phyloP scores from a whole-genome alignment of 2,888 invertebrate genomes.

The Melanostoma mellinum region DNA sequence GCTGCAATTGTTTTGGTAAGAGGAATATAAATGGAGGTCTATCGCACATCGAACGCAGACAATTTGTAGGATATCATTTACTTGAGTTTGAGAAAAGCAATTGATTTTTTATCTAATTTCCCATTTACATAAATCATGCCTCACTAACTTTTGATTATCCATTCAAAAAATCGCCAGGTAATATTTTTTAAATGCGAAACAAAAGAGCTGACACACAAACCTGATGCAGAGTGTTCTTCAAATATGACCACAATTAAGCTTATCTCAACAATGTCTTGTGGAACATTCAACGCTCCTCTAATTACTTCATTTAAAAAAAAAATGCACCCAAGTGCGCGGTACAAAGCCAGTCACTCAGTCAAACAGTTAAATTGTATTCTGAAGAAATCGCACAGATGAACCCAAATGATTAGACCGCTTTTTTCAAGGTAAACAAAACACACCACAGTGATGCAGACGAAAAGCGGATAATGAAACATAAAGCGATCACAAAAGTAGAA shows the following conservation, averaged over 20 bases:
- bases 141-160: too few species aligned
- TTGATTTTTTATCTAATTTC: too few species aligned
- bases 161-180: too few species aligned
- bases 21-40: too few species aligned
- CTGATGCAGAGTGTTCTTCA: constrained; percentile 26
- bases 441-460: constrained; percentile 46
- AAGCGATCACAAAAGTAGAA: constrained; percentile 26
- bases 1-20: too few species aligned
- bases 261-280: constrained; percentile 44
- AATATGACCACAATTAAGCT: constrained; percentile 28
- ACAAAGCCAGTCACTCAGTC: constrained; percentile 25
- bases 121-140: too few species aligned
- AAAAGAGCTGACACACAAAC: constrained; percentile 43
- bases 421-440: constrained; percentile 65
- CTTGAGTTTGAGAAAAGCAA: too few species aligned
- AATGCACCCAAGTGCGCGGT: constrained; percentile 44
- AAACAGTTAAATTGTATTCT: constrained; percentile 53
- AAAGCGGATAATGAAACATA: constrained; percentile 60
- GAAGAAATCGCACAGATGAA: constrained; percentile 62
- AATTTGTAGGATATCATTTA: too few species aligned
- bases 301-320: constrained; percentile 58
- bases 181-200: neutral
- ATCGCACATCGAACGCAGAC: too few species aligned
- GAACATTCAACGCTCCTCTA: constrained; percentile 45
- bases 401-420: constrained; percentile 58